phyloP scores from a whole-genome alignment of 1,140 invertebrate genomes.

The Galleria mellonella region DNA sequence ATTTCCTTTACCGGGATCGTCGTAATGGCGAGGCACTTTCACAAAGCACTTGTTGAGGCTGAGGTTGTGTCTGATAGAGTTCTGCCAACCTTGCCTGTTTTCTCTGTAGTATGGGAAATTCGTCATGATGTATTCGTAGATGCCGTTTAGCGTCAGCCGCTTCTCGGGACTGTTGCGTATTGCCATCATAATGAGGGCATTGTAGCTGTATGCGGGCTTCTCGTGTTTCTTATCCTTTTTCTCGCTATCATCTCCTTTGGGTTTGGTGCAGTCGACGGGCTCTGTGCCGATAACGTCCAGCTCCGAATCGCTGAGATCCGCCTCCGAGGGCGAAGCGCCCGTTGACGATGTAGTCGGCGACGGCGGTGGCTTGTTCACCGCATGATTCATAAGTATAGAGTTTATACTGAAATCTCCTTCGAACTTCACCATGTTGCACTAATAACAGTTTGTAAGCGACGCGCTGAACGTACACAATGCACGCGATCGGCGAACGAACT shows the following conservation, averaged over 20 bases:
- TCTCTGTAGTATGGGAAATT: slow-evolving; percentile 98
- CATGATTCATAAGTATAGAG: slow-evolving; percentile 61
- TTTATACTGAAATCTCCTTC: slow-evolving; percentile 71
- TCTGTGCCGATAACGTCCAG: slow-evolving; percentile 86
- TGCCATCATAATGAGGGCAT: slow-evolving; percentile 99
- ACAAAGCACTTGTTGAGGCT: slow-evolving; percentile 99
- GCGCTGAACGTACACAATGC: slow-evolving; percentile 40
- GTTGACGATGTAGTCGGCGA: slow-evolving; percentile 46
- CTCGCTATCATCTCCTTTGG: slow-evolving; percentile 50
- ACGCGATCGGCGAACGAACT: slow-evolving; percentile 48
- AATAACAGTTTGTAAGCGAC: slow-evolving; percentile 14
- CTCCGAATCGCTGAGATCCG: slow-evolving; percentile 76
- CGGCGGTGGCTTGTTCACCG: slow-evolving; percentile 39
- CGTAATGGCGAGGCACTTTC: slow-evolving; percentile 95
- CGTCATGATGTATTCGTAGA: slow-evolving; percentile 99
- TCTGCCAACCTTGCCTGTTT: slow-evolving; percentile 99
- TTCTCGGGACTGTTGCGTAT: slow-evolving; percentile 96
- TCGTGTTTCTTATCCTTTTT: slow-evolving; percentile 82
- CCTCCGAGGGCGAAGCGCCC: slow-evolving; percentile 44
- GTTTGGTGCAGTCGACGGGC: slow-evolving; percentile 79
- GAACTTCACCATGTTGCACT: slow-evolving; percentile 67
- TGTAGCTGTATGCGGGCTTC: slow-evolving; percentile 98
- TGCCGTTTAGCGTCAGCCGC: slow-evolving; percentile 96
- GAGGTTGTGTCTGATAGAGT: slow-evolving; percentile 98
- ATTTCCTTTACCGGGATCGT: slow-evolving; percentile 96